Evolutionary conservation across 2,797 vertebrate genomes (phyloP), one percentile per base, ranked within the genome.

Genomic region (Propithecus deckenii): DNA sequence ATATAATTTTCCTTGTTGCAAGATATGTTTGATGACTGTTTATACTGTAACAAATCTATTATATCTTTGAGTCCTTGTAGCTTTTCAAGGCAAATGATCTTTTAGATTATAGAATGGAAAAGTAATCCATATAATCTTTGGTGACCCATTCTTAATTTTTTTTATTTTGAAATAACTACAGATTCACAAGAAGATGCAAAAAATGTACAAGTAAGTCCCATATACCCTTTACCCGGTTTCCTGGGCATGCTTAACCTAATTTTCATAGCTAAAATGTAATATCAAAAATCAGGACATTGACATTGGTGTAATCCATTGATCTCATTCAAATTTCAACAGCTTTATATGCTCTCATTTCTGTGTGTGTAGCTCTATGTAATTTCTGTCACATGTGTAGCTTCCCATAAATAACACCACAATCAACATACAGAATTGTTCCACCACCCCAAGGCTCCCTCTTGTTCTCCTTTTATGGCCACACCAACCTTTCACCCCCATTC

Each of bases 11-110:
- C 20, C 38, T 94, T 91, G 10, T 50, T 80, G 1, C 32, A 87
- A 74, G 43, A 52, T 48, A 30, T 80, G 28, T 86, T 71, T 50
- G 35, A 76, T 89, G 32, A 59, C 28, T 67, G 67, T 63, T 74
- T 93, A 67, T 57, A 46, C 1, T 63, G 4, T n/a, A 96, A 89
- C 4, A 80, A 76, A 52, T 3, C 17, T 55, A 50, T 5, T 4
- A 63, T 48, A 87, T 75, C 32, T 87, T 87, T 95, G 15, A 86
- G 32, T 59, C 59, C 75, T 85, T 78, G 28, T 65, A 59, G 4
- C 0, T 89, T 92, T 97, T 75, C 63, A 93, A 41, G 17, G n/a
- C 13, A 93, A 94, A 63, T 79, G 20, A 94, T 78, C 50, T 75
- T 83, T 85, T 50, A 63, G 2, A 81, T 85, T 71, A 28, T 86